Conservation (phyloP, 2,113 vertebrate species). For the Bungarus multicinctus region DNA sequence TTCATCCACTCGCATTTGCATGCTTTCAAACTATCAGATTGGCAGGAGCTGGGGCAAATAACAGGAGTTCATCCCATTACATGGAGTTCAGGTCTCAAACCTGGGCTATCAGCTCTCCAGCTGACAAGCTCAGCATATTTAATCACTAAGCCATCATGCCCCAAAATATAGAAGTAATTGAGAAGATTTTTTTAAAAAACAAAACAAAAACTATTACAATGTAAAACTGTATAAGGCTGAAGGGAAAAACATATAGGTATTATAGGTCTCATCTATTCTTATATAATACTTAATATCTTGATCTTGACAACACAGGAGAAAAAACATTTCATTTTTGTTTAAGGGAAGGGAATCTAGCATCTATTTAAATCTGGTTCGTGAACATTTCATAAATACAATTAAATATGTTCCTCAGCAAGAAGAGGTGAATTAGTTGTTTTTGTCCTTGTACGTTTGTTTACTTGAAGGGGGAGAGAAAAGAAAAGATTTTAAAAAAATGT, state of each 20-base stretch:
- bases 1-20: not conserved
- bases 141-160: not conserved
- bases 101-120: not conserved
- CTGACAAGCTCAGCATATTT: not conserved
- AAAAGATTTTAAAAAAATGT: constrained; percentile 57
- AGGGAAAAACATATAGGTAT: not conserved
- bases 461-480: constrained; percentile 31
- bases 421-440: constrained; percentile 57
- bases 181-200: not conserved
- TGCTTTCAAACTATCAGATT: not conserved
- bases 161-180: not conserved
- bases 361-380: constrained; percentile 20
- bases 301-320: constrained; percentile 10
- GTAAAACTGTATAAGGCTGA: not conserved
- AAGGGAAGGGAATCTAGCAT: constrained; percentile 24
- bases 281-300: constrained; percentile 28
- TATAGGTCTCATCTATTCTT: constrained; percentile 8
- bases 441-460: constrained; percentile 55
- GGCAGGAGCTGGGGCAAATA: not conserved
- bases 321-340: not conserved
- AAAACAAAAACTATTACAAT: not conserved
- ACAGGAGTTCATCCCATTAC: not conserved
- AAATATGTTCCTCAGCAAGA: constrained; percentile 45
- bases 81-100: not conserved
- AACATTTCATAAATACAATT: constrained; percentile 34